phyloP scores from a whole-genome alignment of 2,797 vertebrate species.

The Selene dorsalis region DNA sequence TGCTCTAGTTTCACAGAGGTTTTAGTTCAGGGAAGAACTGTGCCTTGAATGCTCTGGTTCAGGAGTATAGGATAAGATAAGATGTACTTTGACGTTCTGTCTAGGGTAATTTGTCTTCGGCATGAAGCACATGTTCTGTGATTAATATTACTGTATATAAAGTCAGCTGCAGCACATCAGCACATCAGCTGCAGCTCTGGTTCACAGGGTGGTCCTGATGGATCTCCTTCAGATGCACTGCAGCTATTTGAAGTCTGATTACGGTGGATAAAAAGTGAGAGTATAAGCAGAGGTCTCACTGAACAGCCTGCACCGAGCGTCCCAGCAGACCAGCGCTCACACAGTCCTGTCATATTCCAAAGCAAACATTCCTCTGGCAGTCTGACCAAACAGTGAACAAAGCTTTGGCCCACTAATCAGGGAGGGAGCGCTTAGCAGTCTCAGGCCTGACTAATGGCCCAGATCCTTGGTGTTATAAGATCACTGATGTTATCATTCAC shows the following conservation, averaged over 20 bases:
- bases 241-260: too few species aligned
- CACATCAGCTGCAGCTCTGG: neutral
- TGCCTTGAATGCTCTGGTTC: too few species aligned
- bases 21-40: neutral
- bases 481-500: neutral
- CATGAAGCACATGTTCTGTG: too few species aligned
- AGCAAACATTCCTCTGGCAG: constrained; percentile 53
- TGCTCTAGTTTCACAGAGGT: constrained; percentile 1
- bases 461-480: too few species aligned
- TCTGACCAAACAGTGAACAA: constrained; percentile 45
- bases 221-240: too few species aligned
- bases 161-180: too few species aligned
- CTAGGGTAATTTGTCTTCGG: too few species aligned
- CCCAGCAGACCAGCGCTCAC: constrained; percentile 19
- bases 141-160: neutral
- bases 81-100: too few species aligned
- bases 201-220: neutral
- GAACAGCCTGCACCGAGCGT: neutral
- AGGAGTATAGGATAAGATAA: too few species aligned
- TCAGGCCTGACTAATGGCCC: neutral
- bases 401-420: constrained; percentile 19
- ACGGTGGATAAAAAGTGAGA: too few species aligned
- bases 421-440: neutral
- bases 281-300: too few species aligned
- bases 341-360: constrained; percentile 32